Evolutionary conservation across 1,140 invertebrate species (phyloP), one percentile per base, ranked within the genome.

Genomic region (Luehdorfia chinensis): DNA sequence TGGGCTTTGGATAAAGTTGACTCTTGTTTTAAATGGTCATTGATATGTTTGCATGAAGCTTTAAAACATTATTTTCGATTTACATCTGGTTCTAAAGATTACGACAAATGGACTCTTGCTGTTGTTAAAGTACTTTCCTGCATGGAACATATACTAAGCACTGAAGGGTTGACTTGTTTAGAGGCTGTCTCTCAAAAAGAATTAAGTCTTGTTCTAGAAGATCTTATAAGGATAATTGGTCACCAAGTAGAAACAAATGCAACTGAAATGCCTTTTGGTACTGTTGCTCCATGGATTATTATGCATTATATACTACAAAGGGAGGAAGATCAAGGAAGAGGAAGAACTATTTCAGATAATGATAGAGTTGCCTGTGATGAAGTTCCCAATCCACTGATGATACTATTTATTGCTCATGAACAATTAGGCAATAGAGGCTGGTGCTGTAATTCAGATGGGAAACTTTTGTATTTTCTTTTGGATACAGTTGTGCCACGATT

Each of bases 341-440:
- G 66, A 4, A 70, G 72, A 41, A 60, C 67, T 21, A 45, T 52
- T 21, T 15, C 47, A 8, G 88, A 89, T 4, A 88, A 88, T 25
- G 84, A 88, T 32, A 88, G 87, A 21, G 79, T 81, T 3, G 50
- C 53, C 33, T 89, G 90, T 48, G 89, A 91, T 16, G 89, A 90
- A 12, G 81, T 95, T 15, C 94, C 94, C 4, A 87, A 92, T 8
- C 95, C 95, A 2, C 84, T 96, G 1, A 90, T 92, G 78, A 88
- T 97, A 32, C 87, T 98, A 21, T 93, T 95, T 61, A 92, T 92
- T 46, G 94, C 91, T 7, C 96, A 98, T 84, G 94, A 97, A 55
- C 94, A 95, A 73, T 88, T 97, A 21, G 94, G 94, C 52, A 90
- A 88, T 76, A 91, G 84, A 77, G 69, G 91, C 31, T 95, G 93